These are phyloP conservation scores for Odontomyia ornata DNA, from an alignment of 2,888 invertebrate genomes.

Conservation along the genomic window DNA sequence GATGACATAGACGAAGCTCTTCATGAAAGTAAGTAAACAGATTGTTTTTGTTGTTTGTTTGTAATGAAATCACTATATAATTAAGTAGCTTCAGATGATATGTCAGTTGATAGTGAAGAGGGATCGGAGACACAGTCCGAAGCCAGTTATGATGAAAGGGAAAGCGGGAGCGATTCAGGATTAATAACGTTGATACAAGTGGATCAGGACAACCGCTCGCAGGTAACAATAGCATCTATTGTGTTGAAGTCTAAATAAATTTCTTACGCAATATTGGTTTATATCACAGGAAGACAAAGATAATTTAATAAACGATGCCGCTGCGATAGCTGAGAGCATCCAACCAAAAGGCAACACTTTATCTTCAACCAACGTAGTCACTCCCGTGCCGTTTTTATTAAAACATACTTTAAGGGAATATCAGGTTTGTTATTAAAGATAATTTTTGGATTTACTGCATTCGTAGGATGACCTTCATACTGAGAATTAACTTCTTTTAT, in stretches of 20 bases:
- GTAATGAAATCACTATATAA: not conserved
- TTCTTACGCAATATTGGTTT: not conserved
- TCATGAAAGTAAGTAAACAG: slow-evolving; percentile 57
- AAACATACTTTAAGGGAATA: slow-evolving; percentile 92
- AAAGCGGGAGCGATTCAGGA: slow-evolving; percentile 64
- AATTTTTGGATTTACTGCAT: too few species aligned
- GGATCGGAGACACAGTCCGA: too few species aligned
- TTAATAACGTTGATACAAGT: slow-evolving; percentile 70
- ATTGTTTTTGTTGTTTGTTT: too few species aligned
- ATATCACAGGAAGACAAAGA: slow-evolving; percentile 64
- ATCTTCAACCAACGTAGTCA: slow-evolving; percentile 92
- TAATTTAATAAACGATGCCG: slow-evolving; percentile 88
- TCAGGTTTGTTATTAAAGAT: too few species aligned
- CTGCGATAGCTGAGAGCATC: slow-evolving; percentile 92
- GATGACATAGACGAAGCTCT: slow-evolving; percentile 55
- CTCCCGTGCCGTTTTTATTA: slow-evolving; percentile 91
- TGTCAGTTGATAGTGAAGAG: slow-evolving; percentile 49
- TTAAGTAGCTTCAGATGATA: slow-evolving; percentile 51
- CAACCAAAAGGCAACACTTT: slow-evolving; percentile 98
- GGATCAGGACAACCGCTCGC: slow-evolving; percentile 54
- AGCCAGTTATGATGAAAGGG: too few species aligned
- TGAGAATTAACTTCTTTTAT: slow-evolving; percentile 41
- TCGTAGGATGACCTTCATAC: slow-evolving; percentile 36
- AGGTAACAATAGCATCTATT: not conserved
- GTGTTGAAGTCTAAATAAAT: too few species aligned